Percentiles rank a stretch among this genome's conserved stretches.
Evolutionary conservation across 1,140 invertebrate genomes (phyloP).

Genomic region (Linepithema humile): DNA sequence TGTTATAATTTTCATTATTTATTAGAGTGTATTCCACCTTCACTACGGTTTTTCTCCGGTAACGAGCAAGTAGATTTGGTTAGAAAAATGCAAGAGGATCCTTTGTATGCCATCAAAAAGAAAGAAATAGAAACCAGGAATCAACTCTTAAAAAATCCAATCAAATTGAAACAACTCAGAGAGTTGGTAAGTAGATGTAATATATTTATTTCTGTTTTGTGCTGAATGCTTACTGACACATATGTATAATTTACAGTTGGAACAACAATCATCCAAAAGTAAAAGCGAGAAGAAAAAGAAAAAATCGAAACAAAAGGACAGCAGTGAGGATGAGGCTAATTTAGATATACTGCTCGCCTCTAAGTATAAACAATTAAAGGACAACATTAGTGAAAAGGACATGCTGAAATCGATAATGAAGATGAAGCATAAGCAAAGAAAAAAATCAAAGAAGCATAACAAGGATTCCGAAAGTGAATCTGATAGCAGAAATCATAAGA

Average conservation of each 20-base stretch:
- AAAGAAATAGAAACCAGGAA: constrained; percentile 92
- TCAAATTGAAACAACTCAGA: constrained; percentile 93
- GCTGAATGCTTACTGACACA: constrained; percentile 8
- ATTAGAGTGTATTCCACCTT: constrained; percentile 90
- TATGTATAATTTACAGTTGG: constrained; percentile 68
- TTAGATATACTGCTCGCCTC: constrained; percentile 78
- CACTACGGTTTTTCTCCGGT: constrained; percentile 87
- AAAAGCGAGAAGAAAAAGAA: constrained; percentile 83
- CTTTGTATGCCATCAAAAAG: constrained; percentile 93
- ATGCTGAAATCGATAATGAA: constrained; percentile 79
- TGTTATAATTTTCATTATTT: constrained; percentile 2
- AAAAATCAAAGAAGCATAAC: constrained; percentile 56
- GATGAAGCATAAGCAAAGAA: constrained; percentile 72
- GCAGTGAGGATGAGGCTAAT: constrained; percentile 76
- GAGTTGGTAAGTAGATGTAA: constrained; percentile 87
- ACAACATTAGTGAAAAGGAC: constrained; percentile 76
- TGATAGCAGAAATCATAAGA: constrained; percentile 52
- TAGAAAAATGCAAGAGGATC: constrained; percentile 95
- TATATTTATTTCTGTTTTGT: constrained; percentile 34
- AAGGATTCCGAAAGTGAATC: constrained; percentile 54
- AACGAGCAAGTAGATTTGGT: constrained; percentile 91
- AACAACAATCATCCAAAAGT: constrained; percentile 82
- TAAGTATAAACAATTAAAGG: constrained; percentile 81
- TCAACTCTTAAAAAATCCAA: constrained; percentile 94
- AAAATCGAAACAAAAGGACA: constrained; percentile 83